These are phyloP conservation scores for Oscheius onirici DNA, from an alignment of 2,888 invertebrate species.

Conservation along the genomic window DNA sequence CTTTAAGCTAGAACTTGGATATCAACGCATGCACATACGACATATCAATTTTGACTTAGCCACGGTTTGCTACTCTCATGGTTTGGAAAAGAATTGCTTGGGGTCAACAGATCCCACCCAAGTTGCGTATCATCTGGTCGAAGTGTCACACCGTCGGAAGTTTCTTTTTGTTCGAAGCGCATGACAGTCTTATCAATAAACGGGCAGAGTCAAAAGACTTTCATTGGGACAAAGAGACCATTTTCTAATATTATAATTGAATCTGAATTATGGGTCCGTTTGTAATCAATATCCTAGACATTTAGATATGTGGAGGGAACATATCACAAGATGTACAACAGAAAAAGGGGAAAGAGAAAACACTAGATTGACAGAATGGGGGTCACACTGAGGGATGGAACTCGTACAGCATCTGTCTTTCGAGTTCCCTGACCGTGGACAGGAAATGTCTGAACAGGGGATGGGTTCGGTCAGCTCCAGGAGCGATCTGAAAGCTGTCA, in stretches of 20 bases:
- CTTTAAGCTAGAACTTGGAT: no score
- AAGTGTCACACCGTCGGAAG: no score
- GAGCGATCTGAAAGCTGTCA: constrained; percentile 43
- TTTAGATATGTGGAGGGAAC: not conserved
- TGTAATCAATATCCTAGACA: constrained; percentile 23
- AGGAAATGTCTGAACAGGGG: constrained; percentile 62
- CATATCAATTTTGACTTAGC: no score
- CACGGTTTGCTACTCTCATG: no score
- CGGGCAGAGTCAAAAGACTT: no score
- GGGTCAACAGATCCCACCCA: no score
- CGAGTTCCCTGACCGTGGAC: constrained; percentile 60
- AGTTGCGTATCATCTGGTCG: no score
- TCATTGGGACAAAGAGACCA: constrained; percentile 4
- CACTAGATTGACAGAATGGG: not conserved
- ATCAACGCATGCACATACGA: no score
- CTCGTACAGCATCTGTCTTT: constrained; percentile 60
- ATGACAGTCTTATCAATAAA: no score
- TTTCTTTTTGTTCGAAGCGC: no score
- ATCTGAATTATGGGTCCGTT: constrained; percentile 24
- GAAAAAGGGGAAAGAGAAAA: constrained; percentile 4
- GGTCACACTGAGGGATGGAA: constrained; percentile 16
- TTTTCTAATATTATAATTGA: constrained; percentile 25
- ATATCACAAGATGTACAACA: constrained; percentile 27
- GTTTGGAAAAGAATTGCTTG: no score
- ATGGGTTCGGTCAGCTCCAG: constrained; percentile 56